A percentile compares a stretch with the other conserved stretches of the same genome.
These are phyloP conservation scores for Siniperca undulata DNA, from an alignment of 2,797 vertebrate species.

Conservation along the genomic window DNA sequence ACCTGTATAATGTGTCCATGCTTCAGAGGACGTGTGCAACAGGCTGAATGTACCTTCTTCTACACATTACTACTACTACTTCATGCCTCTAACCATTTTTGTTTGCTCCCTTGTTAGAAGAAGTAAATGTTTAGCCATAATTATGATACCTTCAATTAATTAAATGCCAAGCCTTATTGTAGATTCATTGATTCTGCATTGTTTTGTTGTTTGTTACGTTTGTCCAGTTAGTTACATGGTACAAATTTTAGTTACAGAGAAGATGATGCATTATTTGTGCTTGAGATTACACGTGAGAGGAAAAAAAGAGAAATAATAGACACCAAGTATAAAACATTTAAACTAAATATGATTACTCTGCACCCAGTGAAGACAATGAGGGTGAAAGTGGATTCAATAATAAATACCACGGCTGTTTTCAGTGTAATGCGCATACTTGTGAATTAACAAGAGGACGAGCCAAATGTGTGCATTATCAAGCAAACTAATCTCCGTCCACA, in stretches of 20 bases:
- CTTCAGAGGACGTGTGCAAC: constrained; percentile 40
- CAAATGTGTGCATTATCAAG: neutral
- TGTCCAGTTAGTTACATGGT: neutral
- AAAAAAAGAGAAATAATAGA: neutral
- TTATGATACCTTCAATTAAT: constrained; percentile 35
- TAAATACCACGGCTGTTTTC: neutral
- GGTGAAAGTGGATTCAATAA: neutral
- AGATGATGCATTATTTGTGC: neutral
- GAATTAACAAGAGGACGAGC: neutral
- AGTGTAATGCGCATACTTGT: neutral
- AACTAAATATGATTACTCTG: neutral
- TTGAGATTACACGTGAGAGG: neutral
- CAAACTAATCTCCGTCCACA: neutral
- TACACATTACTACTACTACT: constrained; percentile 40
- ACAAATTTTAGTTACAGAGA: neutral
- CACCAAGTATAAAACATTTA: neutral
- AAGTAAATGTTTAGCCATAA: constrained; percentile 58
- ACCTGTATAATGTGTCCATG: constrained; percentile 16
- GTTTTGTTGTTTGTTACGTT: constrained; percentile 29
- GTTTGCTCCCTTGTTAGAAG: constrained; percentile 49
- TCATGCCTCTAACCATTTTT: constrained; percentile 32
- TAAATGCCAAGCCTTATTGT: constrained; percentile 60
- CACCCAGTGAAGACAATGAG: neutral
- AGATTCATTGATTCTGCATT: constrained; percentile 26
- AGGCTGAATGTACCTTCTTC: constrained; percentile 65